Evolutionary conservation across 2,113 vertebrate species (phyloP).

Genomic region (Antidorcas marsupialis): DNA sequence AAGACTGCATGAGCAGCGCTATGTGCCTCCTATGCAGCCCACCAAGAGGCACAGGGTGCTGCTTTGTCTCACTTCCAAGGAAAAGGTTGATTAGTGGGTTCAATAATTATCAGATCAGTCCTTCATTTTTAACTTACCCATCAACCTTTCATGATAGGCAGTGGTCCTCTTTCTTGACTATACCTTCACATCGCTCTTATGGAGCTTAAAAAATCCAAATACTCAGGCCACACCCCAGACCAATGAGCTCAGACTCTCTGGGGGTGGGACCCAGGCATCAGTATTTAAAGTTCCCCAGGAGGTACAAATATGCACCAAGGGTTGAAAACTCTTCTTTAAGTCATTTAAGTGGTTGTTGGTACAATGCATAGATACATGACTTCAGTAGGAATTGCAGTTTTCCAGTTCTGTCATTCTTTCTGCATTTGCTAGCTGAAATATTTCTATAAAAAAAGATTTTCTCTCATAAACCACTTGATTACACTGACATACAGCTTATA

Average conservation of each 20-base stretch:
- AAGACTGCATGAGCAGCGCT: neutral
- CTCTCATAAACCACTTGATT: neutral
- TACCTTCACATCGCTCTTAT: neutral
- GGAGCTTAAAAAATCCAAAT: neutral
- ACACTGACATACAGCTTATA: neutral
- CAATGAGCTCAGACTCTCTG: neutral
- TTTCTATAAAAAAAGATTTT: neutral
- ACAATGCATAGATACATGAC: neutral
- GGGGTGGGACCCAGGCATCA: neutral
- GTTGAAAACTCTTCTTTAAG: neutral
- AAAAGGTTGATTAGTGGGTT: neutral
- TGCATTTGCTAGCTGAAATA: neutral
- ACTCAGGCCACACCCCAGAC: neutral
- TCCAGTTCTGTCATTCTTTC: neutral
- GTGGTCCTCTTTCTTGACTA: neutral
- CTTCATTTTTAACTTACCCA: neutral
- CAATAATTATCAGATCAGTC: neutral
- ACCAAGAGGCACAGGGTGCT: neutral
- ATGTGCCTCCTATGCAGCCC: neutral
- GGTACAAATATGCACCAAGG: neutral
- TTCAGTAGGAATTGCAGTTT: neutral
- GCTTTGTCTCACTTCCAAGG: neutral
- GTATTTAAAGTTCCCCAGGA: neutral
- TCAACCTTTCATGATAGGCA: neutral
- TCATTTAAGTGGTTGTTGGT: neutral